Conservation (phyloP, 30 jellyfish, hydroid and myxozoan genomes). For the Aurelia sp. region DNA sequence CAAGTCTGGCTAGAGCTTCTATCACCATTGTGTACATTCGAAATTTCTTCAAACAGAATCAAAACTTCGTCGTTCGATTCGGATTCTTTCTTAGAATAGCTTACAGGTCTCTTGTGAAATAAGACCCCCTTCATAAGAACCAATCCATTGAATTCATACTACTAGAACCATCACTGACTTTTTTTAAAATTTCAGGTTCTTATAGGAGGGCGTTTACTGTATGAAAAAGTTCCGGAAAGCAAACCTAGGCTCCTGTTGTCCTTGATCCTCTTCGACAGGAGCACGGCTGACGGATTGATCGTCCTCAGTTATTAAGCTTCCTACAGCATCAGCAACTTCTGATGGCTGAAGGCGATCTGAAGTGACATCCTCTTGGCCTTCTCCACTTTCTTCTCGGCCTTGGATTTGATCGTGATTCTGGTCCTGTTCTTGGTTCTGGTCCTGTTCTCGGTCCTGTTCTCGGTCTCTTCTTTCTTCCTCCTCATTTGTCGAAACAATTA, state of each 20-base stretch:
- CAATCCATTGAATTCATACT: too few species aligned
- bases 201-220: not conserved
- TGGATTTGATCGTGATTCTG: not conserved
- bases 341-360: constrained; percentile 19
- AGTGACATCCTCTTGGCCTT: not conserved
- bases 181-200: too few species aligned
- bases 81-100: too few species aligned
- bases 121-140: too few species aligned
- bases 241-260: not conserved
- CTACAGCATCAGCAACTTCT: constrained; percentile 21
- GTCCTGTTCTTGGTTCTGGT: not conserved
- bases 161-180: too few species aligned
- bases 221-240: not conserved
- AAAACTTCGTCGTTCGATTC: too few species aligned
- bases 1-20: too few species aligned
- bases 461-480: constrained; percentile 13
- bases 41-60: too few species aligned
- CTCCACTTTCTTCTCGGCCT: not conserved
- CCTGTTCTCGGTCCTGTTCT: not conserved
- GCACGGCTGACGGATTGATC: not conserved
- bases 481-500: constrained; percentile 24
- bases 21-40: too few species aligned
- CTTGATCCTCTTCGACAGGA: not conserved
- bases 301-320: constrained; percentile 2
- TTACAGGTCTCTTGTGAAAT: too few species aligned